Conservation (phyloP, 2,797 vertebrate genomes). For the Pterois miles region DNA sequence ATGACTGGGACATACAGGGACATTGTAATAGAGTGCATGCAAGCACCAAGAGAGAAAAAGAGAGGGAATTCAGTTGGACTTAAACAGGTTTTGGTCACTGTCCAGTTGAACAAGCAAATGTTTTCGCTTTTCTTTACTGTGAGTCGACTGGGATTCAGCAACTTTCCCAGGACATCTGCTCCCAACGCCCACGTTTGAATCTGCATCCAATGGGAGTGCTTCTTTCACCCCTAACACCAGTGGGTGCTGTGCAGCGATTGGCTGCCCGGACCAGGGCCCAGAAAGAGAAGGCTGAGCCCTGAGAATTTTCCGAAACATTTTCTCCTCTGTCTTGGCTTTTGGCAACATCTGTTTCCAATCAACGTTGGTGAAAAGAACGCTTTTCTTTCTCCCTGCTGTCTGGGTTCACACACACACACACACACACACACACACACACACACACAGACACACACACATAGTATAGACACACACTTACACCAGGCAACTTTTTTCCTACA, state of each 20-base stretch:
- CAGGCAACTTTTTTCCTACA: slow-evolving; percentile 14
- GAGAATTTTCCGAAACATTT: slow-evolving; percentile 87
- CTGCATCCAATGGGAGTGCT: slow-evolving; percentile 72
- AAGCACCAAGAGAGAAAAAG: slow-evolving; percentile 34
- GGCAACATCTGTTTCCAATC: slow-evolving; percentile 90
- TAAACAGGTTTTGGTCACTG: slow-evolving; percentile 80
- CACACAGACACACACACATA: background rate
- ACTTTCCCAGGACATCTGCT: slow-evolving; percentile 91
- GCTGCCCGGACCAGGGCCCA: slow-evolving; percentile 79
- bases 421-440: background rate
- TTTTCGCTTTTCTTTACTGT: slow-evolving; percentile 83
- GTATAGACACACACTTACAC: background rate
- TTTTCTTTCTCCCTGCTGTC: slow-evolving; percentile 72
- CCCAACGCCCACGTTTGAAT: slow-evolving; percentile 81
- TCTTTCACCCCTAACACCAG: slow-evolving; percentile 65
- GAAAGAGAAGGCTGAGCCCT: slow-evolving; percentile 83
- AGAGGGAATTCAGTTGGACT: slow-evolving; percentile 71
- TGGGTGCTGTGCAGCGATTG: slow-evolving; percentile 70
- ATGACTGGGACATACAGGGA: slow-evolving; percentile 34
- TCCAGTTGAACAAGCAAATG: slow-evolving; percentile 84
- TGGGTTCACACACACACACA: slow-evolving; percentile 31
- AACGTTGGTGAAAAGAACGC: slow-evolving; percentile 74
- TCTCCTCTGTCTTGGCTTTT: slow-evolving; percentile 77
- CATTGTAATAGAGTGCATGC: slow-evolving; percentile 56
- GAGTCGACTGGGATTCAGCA: slow-evolving; percentile 83